These are phyloP conservation scores for Macrocentrus cingulum DNA, from an alignment of 1,140 invertebrate species.

Conservation along the genomic window DNA sequence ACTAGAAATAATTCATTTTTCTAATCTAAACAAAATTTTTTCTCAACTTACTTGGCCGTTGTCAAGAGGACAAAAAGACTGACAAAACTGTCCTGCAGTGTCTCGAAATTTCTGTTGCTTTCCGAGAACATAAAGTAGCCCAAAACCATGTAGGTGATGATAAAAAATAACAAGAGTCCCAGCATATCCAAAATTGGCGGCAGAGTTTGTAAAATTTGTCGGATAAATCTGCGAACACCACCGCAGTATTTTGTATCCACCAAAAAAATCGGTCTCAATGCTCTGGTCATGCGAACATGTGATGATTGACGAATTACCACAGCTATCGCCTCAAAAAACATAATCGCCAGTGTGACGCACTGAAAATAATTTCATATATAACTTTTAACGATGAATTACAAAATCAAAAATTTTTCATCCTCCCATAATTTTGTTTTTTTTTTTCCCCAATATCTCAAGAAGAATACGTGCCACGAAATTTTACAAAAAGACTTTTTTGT, in stretches of 20 bases:
- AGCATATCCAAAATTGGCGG: constrained; percentile 90
- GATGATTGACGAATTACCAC: constrained; percentile 80
- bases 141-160: constrained; percentile 79
- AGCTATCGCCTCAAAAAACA: constrained; percentile 82
- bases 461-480: too few relatives aligned
- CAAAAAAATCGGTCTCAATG: constrained; percentile 86
- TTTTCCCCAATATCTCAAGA: neutral
- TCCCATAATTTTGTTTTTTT: too few relatives aligned
- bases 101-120: constrained; percentile 76
- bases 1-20: too few relatives aligned
- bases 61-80: constrained; percentile 88
- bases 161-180: constrained; percentile 81
- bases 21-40: too few relatives aligned
- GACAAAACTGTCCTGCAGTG: constrained; percentile 81
- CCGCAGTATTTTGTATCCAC: constrained; percentile 85
- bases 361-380: too few relatives aligned
- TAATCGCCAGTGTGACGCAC: constrained; percentile 76
- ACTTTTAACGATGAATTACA: too few relatives aligned
- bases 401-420: too few relatives aligned
- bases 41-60: constrained; percentile 90
- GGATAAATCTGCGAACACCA: constrained; percentile 70
- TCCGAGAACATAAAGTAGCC: constrained; percentile 83
- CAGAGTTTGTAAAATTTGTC: constrained; percentile 80
- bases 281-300: constrained; percentile 85
- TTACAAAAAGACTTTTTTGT: too few relatives aligned